Evolutionary conservation across 1,140 invertebrate species (phyloP), one percentile per base, ranked within the genome.

Genomic region (Eriocheir sinensis): DNA sequence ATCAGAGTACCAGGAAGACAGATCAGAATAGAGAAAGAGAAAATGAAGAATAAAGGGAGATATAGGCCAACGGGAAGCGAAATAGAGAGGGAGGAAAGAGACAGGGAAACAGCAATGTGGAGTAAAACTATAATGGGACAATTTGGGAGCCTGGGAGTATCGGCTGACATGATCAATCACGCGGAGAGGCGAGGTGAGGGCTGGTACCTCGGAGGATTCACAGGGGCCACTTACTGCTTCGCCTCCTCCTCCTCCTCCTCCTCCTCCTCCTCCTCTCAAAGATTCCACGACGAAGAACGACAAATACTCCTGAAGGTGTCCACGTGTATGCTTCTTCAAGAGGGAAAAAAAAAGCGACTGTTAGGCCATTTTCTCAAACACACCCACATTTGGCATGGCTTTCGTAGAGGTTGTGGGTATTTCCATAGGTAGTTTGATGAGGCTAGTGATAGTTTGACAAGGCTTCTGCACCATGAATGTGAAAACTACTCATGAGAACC

Each of bases 101-200:
- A 53, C 48, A 53, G 48, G 48, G 48, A 72, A 72, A 72, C 60
- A 72, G 60, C 27, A 72, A 72, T n/a, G 60, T 72, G 60, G 60
- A 72, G n/a, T 72, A 72, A 72, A 72, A 72, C 60, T 72, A 72
- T 72, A 72, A 72, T 72, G n/a, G 60, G 60, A 72, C 60, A 72
- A 72, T 72, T 72, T 72, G 60, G 60, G 60, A 72, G 60, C n/a
- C 60, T 72, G 60, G 60, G 60, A 72, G 60, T 72, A 72, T 72
- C 60, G 21, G 21, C n/a, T 72, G 60, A 72, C 60, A 72, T 72
- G 60, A 72, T 72, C 60, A 72, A 72, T 72, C 60, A 72, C 60
- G 27, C 27, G 60, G 60, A n/a, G 60, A n/a, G 27, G 27, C 21
- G 60, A n/a, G 60, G 60, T 27, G 27, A n/a, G 27, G 60, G 60